Conservation (phyloP, 2,797 vertebrate species). For the Hyperoplus lanceolatus region DNA sequence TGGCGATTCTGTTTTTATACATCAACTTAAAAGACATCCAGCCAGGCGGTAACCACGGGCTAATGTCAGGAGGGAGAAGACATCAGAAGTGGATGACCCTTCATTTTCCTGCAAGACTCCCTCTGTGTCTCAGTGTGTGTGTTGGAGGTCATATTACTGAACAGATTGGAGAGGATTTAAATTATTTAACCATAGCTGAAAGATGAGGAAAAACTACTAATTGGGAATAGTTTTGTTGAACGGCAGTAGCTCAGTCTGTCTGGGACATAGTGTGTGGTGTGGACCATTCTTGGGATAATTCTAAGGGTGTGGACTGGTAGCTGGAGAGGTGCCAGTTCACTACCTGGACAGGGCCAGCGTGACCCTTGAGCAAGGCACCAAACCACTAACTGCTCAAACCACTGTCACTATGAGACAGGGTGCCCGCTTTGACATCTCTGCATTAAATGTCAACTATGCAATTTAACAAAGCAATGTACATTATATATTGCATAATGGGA, state of each 20-base stretch:
- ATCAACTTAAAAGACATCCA: slow-evolving; percentile 59
- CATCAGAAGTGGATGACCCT: slow-evolving; percentile 46
- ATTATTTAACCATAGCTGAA: too few species aligned
- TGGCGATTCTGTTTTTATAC: slow-evolving; percentile 57
- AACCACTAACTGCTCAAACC: too few species aligned
- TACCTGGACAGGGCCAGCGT: too few species aligned
- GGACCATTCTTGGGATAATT: not conserved
- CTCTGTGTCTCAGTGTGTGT: slow-evolving; percentile 8
- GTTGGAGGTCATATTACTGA: not conserved
- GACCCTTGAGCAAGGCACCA: too few species aligned
- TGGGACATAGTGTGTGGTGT: not conserved
- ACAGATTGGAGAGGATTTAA: too few species aligned
- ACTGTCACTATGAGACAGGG: too few species aligned
- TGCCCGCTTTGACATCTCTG: too few species aligned
- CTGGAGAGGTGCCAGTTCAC: not conserved
- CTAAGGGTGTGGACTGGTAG: not conserved
- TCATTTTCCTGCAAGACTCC: slow-evolving; percentile 28
- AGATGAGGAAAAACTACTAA: not conserved
- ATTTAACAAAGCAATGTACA: too few species aligned
- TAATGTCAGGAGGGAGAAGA: slow-evolving; percentile 67
- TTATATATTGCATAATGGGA: not conserved
- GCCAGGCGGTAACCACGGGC: slow-evolving; percentile 44
- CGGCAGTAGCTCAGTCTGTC: too few species aligned
- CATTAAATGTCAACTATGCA: too few species aligned
- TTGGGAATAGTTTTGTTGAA: slow-evolving; percentile 3